These are phyloP conservation scores for Aurelia sp. DNA, from an alignment of 30 jellyfish, hydroid and myxozoan species.

Conservation along the genomic window DNA sequence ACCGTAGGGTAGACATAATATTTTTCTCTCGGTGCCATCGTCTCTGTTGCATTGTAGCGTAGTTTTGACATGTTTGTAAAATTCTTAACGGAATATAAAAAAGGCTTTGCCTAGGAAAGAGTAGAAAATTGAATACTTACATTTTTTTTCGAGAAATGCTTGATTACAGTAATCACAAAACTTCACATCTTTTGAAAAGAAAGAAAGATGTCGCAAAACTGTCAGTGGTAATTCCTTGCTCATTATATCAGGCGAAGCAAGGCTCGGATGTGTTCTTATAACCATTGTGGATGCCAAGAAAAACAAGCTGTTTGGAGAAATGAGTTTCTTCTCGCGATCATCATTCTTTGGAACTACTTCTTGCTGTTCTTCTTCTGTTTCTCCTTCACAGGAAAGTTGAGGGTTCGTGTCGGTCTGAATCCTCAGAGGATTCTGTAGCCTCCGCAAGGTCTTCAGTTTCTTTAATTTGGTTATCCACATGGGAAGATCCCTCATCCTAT, in stretches of 20 bases:
- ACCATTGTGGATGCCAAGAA: constrained; percentile 6
- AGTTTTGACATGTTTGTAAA: too few species aligned
- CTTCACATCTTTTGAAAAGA: neutral
- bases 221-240: constrained; percentile 3
- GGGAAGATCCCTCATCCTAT: constrained; percentile 11
- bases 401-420: neutral
- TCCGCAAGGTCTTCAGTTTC: neutral
- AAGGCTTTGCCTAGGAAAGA: too few species aligned
- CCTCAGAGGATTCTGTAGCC: constrained; percentile 5
- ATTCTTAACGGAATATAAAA: too few species aligned
- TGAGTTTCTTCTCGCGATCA: constrained; percentile 2
- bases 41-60: too few species aligned
- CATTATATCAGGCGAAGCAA: neutral
- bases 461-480: constrained; percentile 37
- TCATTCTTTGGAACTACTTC: neutral
- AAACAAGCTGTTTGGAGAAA: constrained; percentile 9
- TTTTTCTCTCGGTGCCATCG: too few species aligned
- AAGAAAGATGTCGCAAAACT: neutral
- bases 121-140: constrained; percentile 3
- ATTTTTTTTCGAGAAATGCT: neutral
- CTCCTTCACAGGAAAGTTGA: neutral
- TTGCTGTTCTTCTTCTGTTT: neutral
- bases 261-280: neutral
- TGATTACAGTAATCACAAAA: constrained; percentile 38
- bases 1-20: too few species aligned